These are phyloP conservation scores for Eupithecia vulgata DNA, from an alignment of 2,888 invertebrate species.

Conservation along the genomic window DNA sequence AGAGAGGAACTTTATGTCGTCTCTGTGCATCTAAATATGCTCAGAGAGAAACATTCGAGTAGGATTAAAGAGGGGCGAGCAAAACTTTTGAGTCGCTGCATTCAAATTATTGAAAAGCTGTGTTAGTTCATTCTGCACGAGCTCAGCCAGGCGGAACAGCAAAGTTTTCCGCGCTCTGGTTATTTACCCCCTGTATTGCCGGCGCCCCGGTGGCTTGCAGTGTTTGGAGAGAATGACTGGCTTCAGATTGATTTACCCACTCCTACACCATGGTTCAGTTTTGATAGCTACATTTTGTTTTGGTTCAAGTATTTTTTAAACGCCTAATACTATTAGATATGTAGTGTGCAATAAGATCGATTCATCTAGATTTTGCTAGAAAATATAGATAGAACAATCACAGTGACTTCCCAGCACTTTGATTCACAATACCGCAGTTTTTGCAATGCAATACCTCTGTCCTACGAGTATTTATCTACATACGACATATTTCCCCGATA, in stretches of 20 bases:
- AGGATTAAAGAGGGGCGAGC: background rate
- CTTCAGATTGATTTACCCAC: background rate
- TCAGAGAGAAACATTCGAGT: background rate
- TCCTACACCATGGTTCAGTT: background rate
- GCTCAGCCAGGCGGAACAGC: background rate
- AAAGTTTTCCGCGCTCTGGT: background rate
- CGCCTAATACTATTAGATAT: background rate
- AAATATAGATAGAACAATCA: background rate
- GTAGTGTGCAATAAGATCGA: background rate
- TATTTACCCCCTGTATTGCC: background rate
- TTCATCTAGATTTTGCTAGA: background rate
- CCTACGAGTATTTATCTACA: background rate
- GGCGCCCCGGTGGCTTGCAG: background rate
- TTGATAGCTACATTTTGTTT: background rate
- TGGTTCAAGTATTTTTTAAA: background rate
- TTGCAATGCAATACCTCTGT: background rate
- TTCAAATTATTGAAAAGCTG: background rate
- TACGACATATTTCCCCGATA: background rate
- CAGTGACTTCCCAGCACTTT: background rate
- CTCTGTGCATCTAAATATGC: background rate
- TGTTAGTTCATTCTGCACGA: background rate
- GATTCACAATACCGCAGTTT: background rate
- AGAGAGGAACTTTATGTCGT: background rate
- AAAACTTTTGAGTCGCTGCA: background rate
- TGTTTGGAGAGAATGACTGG: slow-evolving; percentile 3